Percentiles rank a stretch among this genome's conserved stretches.
These are phyloP conservation scores for Oreonectes daqikongensis DNA, from an alignment of 2,797 vertebrate species.

Conservation along the genomic window DNA sequence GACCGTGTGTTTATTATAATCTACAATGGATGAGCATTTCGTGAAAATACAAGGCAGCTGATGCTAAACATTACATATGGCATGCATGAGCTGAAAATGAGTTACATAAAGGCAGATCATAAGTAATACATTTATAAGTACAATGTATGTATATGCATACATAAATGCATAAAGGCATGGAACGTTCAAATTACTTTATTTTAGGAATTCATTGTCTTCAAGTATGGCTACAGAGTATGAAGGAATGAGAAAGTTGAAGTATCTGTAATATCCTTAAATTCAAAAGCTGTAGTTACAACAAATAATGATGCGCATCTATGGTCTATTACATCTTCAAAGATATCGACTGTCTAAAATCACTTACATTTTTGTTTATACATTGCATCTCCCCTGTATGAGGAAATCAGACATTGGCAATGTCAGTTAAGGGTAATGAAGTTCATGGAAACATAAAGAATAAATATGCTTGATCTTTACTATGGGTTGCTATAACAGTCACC, in stretches of 20 bases:
- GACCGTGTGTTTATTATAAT: conserved; percentile 18
- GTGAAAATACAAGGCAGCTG: conserved; percentile 13
- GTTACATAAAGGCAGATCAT: neutral
- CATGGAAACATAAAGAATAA: neutral
- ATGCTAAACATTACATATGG: conserved; percentile 26
- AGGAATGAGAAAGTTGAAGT: neutral
- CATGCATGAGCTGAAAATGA: neutral
- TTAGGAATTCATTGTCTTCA: neutral
- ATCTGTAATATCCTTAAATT: neutral
- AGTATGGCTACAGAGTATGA: neutral
- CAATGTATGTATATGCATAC: neutral
- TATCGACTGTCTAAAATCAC: neutral
- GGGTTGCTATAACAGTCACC: neutral
- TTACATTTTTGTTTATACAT: neutral
- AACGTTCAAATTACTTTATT: neutral
- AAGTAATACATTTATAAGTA: neutral
- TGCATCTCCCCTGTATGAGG: conserved; percentile 1
- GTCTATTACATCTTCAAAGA: neutral
- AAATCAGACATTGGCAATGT: neutral
- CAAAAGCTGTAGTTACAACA: neutral
- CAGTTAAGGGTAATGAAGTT: neutral
- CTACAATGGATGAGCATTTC: neutral
- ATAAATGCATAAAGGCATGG: neutral
- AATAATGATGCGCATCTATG: neutral
- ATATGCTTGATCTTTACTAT: neutral